Evolutionary conservation across 1,140 invertebrate species (phyloP).

Genomic region (Triops longicaudatus): DNA sequence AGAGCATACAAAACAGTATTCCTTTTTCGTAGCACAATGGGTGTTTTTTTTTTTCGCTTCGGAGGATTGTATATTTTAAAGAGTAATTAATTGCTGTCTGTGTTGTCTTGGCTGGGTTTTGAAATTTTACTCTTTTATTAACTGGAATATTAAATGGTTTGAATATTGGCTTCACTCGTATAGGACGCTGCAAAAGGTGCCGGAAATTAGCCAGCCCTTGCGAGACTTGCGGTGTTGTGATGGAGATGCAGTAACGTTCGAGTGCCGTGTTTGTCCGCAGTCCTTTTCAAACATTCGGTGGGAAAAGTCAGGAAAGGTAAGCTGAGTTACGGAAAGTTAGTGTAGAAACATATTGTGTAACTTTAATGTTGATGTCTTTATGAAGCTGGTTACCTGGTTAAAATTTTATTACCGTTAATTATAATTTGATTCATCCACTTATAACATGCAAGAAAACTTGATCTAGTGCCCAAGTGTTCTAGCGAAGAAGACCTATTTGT

Average conservation of each 20-base stretch:
- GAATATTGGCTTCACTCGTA: conserved; percentile 28
- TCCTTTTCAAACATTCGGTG: conserved; percentile 55
- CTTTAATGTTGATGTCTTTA: too few relatives aligned
- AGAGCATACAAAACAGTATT: conserved; percentile 8
- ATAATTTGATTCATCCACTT: too few relatives aligned
- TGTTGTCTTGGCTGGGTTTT: neutral
- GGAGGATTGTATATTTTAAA: neutral
- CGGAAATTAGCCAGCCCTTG: conserved; percentile 56
- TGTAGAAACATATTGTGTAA: too few relatives aligned
- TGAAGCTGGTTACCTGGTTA: too few relatives aligned
- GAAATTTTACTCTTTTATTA: neutral
- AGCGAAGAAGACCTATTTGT: too few relatives aligned
- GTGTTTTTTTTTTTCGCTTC: neutral
- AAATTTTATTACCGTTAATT: too few relatives aligned
- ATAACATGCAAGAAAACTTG: too few relatives aligned
- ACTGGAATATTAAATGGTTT: conserved; percentile 8
- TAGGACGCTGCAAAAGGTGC: conserved; percentile 64
- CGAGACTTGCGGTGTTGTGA: conserved; percentile 69
- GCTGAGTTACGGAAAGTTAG: neutral
- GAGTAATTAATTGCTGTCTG: neutral
- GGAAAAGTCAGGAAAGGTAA: conserved; percentile 69
- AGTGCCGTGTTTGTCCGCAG: conserved; percentile 57
- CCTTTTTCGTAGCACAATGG: conserved; percentile 6
- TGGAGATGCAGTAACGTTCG: conserved; percentile 65
- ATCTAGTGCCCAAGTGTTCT: too few relatives aligned